Evolutionary conservation across 1,140 invertebrate species (phyloP), one percentile per base, ranked within the genome.

Genomic region (Leptopilina boulardi): DNA sequence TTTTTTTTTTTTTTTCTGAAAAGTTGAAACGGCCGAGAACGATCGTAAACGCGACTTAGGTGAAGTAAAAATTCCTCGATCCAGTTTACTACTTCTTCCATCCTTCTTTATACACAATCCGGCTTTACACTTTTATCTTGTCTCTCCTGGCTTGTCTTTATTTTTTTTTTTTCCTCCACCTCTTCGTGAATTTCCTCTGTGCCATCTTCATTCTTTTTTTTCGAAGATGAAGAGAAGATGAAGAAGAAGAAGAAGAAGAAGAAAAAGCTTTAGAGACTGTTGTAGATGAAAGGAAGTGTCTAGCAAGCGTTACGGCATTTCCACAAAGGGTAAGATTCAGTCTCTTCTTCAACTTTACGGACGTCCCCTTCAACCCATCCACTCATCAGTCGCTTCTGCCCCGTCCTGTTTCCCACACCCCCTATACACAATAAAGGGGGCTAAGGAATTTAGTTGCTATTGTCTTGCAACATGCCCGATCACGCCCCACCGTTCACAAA

Each of bases 231-330:
- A 38, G 30, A n/a, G n/a, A n/a, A n/a, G n/a, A n/a, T n/a, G n/a
- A n/a, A n/a, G n/a, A n/a, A n/a, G n/a, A n/a, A n/a, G n/a, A n/a
- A n/a, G n/a, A n/a, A n/a, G n/a, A n/a, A n/a, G n/a, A n/a, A n/a
- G n/a, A 73, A 84, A 84, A 88, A 87, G 82, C 80, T 83, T 83
- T 73, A 76, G 76, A 80, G 74, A 82, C 80, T 82, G 81, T 82
- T 83, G 83, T 78, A 83, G 82, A 87, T 88, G 87, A 90, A 90
- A 90, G 85, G 84, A 90, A 90, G 87, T 89, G 89, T 88, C 89
- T 89, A 90, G 82, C 87, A 84, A 88, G 86, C 87, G 86, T 83
- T 86, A 85, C 83, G 80, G 83, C 84, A 84, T 83, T 85, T 84
- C 80, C 83, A 87, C 85, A 88, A 87, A 88, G 85, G 80, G 82